Percentiles rank a stretch among this genome's conserved stretches.
These are phyloP conservation scores for Chaetorhynchus papuensis DNA, from an alignment of 2,113 vertebrate genomes.

Conservation along the genomic window DNA sequence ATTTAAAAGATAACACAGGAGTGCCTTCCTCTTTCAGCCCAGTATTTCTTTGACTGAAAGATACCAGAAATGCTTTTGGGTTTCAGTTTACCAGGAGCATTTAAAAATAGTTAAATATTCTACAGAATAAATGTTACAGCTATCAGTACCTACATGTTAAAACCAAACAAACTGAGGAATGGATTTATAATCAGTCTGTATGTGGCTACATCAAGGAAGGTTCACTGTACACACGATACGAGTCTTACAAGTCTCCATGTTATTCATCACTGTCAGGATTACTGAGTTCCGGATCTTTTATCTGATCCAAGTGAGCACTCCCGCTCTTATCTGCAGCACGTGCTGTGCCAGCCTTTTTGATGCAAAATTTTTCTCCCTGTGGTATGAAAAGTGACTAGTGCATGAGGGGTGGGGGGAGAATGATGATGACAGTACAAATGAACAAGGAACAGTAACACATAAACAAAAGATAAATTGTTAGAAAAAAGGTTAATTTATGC, in stretches of 20 bases:
- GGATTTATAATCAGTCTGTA: not conserved
- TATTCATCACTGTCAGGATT: not conserved
- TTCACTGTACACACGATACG: not conserved
- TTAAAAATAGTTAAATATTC: not conserved
- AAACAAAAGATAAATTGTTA: slow-evolving; percentile 51
- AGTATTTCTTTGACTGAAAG: not conserved
- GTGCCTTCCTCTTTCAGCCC: not conserved
- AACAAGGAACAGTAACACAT: slow-evolving; percentile 10
- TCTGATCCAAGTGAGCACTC: not conserved
- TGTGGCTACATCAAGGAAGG: not conserved
- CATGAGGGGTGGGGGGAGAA: not conserved
- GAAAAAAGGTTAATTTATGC: slow-evolving; percentile 51
- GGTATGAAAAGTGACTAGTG: not conserved
- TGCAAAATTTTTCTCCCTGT: not conserved
- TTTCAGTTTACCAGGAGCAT: not conserved
- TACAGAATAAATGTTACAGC: not conserved
- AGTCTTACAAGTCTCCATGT: not conserved
- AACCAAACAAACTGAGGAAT: not conserved
- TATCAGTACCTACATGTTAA: not conserved
- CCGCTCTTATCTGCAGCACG: not conserved
- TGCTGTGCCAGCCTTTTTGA: not conserved
- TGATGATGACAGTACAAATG: not conserved
- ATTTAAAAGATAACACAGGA: not conserved
- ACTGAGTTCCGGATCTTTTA: not conserved
- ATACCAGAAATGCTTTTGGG: not conserved